These are phyloP conservation scores for Dryobates pubescens DNA, from an alignment of 2,797 vertebrate species.

Conservation along the genomic window DNA sequence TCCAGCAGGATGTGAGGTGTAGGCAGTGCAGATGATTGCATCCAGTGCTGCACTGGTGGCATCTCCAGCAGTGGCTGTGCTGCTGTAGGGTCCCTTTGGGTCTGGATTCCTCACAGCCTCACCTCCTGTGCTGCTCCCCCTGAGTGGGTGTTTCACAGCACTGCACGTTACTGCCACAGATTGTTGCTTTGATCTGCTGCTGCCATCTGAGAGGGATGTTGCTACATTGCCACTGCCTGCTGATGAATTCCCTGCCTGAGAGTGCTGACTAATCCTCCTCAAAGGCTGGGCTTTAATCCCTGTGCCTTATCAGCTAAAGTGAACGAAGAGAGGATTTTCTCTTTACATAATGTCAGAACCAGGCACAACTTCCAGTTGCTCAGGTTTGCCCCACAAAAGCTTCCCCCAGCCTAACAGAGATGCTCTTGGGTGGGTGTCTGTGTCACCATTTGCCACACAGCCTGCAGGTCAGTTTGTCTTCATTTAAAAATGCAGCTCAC, in stretches of 20 bases:
- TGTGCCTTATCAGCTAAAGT: slow-evolving; percentile 50
- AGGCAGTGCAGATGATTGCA: background rate
- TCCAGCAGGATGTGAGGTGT: background rate
- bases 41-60: background rate
- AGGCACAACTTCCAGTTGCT: slow-evolving; percentile 42
- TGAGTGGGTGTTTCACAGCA: slow-evolving; percentile 11
- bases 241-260: background rate
- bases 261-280: slow-evolving; percentile 59
- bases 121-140: background rate
- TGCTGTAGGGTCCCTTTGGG: background rate
- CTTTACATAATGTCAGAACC: slow-evolving; percentile 44
- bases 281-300: slow-evolving; percentile 54
- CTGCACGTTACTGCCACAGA: background rate
- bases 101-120: background rate
- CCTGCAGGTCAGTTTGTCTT: background rate
- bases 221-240: slow-evolving; percentile 6
- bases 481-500: background rate
- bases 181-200: slow-evolving; percentile 26
- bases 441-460: background rate
- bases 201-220: background rate
- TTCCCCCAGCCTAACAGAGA: background rate
- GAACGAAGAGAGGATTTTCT: slow-evolving; percentile 51
- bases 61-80: background rate
- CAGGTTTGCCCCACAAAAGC: slow-evolving; percentile 1
- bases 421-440: background rate